A percentile compares a stretch with the other conserved stretches of the same genome.
Conservation (phyloP, 1,140 invertebrate genomes). For the Heliconius hermathena region DNA sequence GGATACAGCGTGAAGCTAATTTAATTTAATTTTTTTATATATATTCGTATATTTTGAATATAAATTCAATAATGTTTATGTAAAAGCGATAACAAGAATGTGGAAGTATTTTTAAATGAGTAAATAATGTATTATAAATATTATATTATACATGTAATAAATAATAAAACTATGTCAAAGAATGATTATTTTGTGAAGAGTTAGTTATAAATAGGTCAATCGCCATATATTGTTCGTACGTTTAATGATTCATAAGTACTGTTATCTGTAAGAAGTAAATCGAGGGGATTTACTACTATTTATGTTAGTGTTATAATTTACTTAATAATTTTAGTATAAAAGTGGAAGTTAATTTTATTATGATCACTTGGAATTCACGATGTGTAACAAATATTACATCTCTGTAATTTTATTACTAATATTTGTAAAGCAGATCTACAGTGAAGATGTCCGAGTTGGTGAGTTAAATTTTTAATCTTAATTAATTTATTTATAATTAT, state of each 20-base stretch:
- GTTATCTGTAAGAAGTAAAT: background rate
- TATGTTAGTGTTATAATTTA: background rate
- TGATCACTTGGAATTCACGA: background rate
- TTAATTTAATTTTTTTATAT: no score
- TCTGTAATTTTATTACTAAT: background rate
- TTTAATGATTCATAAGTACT: background rate
- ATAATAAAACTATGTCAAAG: background rate
- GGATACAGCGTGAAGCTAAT: no score
- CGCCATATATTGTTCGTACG: background rate
- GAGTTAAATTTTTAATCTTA: background rate
- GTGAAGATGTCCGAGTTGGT: background rate
- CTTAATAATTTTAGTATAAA: background rate
- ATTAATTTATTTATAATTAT: background rate
- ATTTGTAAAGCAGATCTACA: background rate
- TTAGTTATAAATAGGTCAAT: background rate
- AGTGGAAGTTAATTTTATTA: background rate
- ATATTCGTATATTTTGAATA: no score
- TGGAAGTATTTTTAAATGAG: no score
- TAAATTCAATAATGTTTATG: no score
- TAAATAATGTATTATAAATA: background rate
- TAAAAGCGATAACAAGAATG: no score
- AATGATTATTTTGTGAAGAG: background rate
- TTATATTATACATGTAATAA: no score
- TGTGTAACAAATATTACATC: background rate
- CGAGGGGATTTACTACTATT: background rate